Percentiles rank a stretch among this genome's conserved stretches.
Conservation (phyloP, 2,113 vertebrate genomes). For the Calcarius ornatus region DNA sequence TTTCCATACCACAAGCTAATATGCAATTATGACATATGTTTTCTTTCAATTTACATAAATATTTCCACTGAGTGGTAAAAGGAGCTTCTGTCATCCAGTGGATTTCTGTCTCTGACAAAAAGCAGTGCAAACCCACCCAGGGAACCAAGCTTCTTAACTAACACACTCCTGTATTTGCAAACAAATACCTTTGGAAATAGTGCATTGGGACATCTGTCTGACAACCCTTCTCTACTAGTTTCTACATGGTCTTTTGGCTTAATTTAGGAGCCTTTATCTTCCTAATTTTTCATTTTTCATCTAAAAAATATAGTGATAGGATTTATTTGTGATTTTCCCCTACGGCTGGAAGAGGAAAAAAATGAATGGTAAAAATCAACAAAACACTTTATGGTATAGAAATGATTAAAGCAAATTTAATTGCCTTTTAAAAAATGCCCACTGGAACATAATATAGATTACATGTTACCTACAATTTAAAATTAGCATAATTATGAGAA, state of each 20-base stretch:
- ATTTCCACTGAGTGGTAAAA: constrained; percentile 14
- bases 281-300: neutral
- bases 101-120: neutral
- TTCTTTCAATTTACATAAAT: neutral
- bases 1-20: neutral
- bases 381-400: neutral
- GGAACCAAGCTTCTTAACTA: neutral
- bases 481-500: neutral
- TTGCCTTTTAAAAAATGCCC: neutral
- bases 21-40: neutral
- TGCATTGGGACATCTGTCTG: neutral
- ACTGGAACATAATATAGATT: neutral
- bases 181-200: neutral
- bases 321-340: neutral
- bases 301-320: neutral
- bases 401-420: neutral
- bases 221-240: neutral
- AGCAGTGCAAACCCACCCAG: neutral
- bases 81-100: neutral
- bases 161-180: neutral
- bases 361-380: neutral
- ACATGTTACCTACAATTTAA: neutral
- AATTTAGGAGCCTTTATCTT: neutral
- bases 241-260: neutral
- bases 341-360: neutral